These are phyloP conservation scores for Conus canariensis DNA, from an alignment of 2,888 invertebrate genomes.

Conservation along the genomic window DNA sequence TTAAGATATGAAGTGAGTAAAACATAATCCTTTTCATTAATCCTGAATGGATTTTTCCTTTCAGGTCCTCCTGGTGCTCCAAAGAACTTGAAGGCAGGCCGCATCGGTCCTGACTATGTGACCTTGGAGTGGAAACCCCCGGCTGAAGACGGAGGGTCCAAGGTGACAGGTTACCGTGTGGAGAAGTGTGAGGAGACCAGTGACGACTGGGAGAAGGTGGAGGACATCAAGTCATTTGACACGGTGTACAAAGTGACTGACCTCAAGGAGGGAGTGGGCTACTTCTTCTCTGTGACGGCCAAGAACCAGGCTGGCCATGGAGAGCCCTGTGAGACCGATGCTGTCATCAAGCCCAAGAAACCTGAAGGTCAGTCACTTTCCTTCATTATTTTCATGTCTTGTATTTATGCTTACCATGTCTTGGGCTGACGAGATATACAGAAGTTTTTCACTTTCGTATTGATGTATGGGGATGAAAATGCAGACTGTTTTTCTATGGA, in stretches of 20 bases:
- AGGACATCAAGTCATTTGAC: slow-evolving; percentile 48
- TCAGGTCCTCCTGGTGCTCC: slow-evolving; percentile 75
- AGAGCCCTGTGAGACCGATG: slow-evolving; percentile 51
- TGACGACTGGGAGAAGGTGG: slow-evolving; percentile 54
- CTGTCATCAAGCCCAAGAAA: slow-evolving; percentile 47
- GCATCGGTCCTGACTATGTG: slow-evolving; percentile 57
- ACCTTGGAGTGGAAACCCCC: slow-evolving; percentile 63
- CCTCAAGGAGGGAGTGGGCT: slow-evolving; percentile 60
- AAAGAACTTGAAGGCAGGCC: slow-evolving; percentile 54
- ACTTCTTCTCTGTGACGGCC: slow-evolving; percentile 70
- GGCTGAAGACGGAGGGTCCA: slow-evolving; percentile 59
- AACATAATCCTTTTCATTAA: neutral
- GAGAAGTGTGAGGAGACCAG: slow-evolving; percentile 52
- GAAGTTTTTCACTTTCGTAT: no score
- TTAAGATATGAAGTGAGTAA: no score
- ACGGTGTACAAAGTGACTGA: slow-evolving; percentile 52
- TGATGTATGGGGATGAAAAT: no score
- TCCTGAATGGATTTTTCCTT: neutral
- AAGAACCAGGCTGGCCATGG: slow-evolving; percentile 63
- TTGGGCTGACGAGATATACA: no score
- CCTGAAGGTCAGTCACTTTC: slow-evolving; percentile 46
- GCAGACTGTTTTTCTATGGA: no score
- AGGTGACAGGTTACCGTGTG: slow-evolving; percentile 62
- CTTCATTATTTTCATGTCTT: neutral
- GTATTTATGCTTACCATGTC: no score